These are phyloP conservation scores for Poeciliopsis turrubarensis DNA, from an alignment of 2,113 vertebrate species.

Conservation along the genomic window DNA sequence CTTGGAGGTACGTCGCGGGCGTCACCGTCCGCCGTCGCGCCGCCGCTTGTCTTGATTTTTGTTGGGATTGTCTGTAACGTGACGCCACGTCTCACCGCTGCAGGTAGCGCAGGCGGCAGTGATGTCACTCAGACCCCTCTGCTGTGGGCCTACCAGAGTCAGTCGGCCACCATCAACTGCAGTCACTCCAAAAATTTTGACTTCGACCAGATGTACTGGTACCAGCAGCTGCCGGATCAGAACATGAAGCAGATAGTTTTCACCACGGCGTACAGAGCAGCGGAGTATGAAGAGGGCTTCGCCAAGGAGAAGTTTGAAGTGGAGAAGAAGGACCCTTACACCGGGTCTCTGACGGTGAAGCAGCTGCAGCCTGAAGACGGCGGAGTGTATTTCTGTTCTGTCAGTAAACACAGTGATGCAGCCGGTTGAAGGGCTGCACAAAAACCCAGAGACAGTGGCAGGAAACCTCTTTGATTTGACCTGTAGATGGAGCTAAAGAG, in stretches of 20 bases:
- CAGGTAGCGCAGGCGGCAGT: background rate
- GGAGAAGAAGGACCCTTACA: background rate
- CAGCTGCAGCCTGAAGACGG: slow-evolving; percentile 17
- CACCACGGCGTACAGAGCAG: background rate
- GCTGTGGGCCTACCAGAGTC: background rate
- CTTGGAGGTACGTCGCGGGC: background rate
- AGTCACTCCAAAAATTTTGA: background rate
- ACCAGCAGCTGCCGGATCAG: slow-evolving; percentile 57
- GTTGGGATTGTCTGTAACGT: background rate
- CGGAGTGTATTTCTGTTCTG: slow-evolving; percentile 54
- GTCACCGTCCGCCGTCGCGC: background rate
- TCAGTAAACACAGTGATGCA: slow-evolving; percentile 31
- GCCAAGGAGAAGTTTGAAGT: slow-evolving; percentile 10
- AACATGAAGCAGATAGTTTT: slow-evolving; percentile 52
- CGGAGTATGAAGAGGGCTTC: background rate
- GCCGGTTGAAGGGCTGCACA: slow-evolving; percentile 6
- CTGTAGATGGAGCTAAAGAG: slow-evolving; percentile 13
- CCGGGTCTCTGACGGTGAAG: slow-evolving; percentile 32
- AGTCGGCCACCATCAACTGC: slow-evolving; percentile 35
- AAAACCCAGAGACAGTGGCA: background rate
- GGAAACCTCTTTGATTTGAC: background rate
- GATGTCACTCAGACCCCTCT: slow-evolving; percentile 6
- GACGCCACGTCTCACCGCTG: rapidly evolving
- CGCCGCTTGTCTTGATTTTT: background rate
- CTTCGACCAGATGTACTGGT: slow-evolving; percentile 70